phyloP scores from a whole-genome alignment of 2,888 invertebrate genomes.

The Thereva nobilitata region DNA sequence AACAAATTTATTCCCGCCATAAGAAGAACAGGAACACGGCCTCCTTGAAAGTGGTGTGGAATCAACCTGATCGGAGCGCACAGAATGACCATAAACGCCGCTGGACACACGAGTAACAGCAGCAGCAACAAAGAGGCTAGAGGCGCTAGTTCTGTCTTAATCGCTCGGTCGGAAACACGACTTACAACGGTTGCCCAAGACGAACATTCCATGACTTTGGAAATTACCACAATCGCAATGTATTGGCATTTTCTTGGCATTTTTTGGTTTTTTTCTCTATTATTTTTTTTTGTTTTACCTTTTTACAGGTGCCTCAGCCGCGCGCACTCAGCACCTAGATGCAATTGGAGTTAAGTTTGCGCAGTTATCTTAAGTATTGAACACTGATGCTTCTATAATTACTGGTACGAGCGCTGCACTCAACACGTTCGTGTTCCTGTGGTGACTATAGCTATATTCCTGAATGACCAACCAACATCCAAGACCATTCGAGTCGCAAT shows the following conservation, averaged over 20 bases:
- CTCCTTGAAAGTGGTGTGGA: neutral
- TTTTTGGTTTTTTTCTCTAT: neutral
- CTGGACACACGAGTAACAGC: conserved; percentile 27
- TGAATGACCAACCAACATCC: too few relatives aligned
- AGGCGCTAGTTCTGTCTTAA: conserved; percentile 41
- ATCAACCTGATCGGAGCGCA: conserved; percentile 19
- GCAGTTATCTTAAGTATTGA: neutral
- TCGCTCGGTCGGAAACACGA: conserved; percentile 36
- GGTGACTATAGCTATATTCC: too few relatives aligned
- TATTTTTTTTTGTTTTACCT: neutral
- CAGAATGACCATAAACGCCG: conserved; percentile 33
- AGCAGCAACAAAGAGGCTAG: conserved; percentile 20
- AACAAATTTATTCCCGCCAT: conserved; percentile 33
- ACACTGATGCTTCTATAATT: conserved; percentile 7
- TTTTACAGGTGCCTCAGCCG: conserved; percentile 24
- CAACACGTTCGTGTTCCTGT: too few relatives aligned
- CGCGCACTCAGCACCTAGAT: conserved; percentile 12
- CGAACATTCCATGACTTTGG: conserved; percentile 34
- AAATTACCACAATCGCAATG: conserved; percentile 36
- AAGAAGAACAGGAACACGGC: conserved; percentile 27
- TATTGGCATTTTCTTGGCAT: conserved; percentile 22
- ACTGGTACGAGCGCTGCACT: too few relatives aligned
- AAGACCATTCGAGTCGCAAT: too few relatives aligned
- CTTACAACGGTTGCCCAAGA: conserved; percentile 30
- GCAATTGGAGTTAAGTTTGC: conserved; percentile 18